Base-by-base conservation (phyloP, 2,888 invertebrate genomes). In the Morinoia aosen region DNA sequence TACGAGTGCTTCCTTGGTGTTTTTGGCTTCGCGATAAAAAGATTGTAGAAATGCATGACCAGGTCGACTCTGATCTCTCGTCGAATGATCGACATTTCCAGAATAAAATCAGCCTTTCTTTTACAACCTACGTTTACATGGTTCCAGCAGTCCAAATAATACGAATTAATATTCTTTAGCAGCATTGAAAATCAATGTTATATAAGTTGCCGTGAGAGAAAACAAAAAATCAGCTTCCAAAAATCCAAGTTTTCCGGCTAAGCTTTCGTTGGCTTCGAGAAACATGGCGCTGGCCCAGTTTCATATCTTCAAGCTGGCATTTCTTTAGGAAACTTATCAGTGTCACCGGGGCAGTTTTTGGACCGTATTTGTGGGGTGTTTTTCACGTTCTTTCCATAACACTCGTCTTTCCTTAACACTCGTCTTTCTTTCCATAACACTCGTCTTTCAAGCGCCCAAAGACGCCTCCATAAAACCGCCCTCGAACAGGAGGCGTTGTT, bases 391-490 rank as follows among this genome's bases (percentile, higher is more conserved):
- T 76, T 33, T 61, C n/a, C n/a, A 39, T 88, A 39, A 39, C 88
- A 88, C 88, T 88, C 88, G 88, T 88, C 88, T 39, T 88, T 88
- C 88, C n/a, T 11, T 88, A 39, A 39, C 88, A 88, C 88, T 88
- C 88, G 88, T 88, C 88, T 39, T 88, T 88, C 88, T 39, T 88
- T 76, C 12, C 90, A 48, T 90, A 48, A 48, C 90, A 90, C 90
- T 90, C 90, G 90, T 90, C 90, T 48, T 90, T 90, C 90, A 90
- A 90, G 90, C 40, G 40, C 39, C 90, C 90, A 90, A 40, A 90
- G 90, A 90, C 48, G 90, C 90, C 93, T n/a, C 33, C 93, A 57
- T 93, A 93, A 93, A 93, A 93, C 48, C 93, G 57, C 57, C 93
- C 33, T 57, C 56, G 93, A 57, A 33, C 93, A 57, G 57, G 57